Conservation (phyloP, 2,797 vertebrate genomes). For the Harpagifer antarcticus region DNA sequence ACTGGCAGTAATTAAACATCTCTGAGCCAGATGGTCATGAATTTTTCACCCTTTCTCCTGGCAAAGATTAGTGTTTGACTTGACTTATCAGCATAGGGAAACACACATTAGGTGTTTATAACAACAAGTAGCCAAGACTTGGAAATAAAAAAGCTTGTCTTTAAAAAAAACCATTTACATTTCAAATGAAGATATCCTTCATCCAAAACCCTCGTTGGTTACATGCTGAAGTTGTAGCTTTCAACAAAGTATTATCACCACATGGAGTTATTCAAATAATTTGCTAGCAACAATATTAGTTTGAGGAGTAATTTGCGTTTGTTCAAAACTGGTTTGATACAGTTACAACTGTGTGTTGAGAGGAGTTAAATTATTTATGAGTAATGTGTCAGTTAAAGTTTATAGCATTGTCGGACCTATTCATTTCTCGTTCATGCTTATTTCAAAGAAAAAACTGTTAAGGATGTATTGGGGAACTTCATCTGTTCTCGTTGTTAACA, state of each 20-base stretch:
- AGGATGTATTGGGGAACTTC: background rate
- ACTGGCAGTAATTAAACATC: constrained; percentile 49
- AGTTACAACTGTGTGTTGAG: background rate
- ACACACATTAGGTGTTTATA: constrained; percentile 22
- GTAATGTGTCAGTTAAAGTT: background rate
- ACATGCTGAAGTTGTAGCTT: background rate
- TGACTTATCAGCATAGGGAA: constrained; percentile 38
- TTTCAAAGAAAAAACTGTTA: background rate
- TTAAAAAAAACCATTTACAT: background rate
- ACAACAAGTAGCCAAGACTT: background rate
- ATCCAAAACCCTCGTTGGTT: no score
- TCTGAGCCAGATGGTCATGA: constrained; percentile 60
- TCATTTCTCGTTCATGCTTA: background rate
- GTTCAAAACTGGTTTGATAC: constrained; percentile 13
- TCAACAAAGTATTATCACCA: background rate
- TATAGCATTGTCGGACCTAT: background rate
- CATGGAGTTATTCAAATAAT: constrained; percentile 7
- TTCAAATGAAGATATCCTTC: background rate
- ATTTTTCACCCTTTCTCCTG: constrained; percentile 42
- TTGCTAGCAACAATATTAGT: constrained; percentile 9
- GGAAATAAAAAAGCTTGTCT: background rate
- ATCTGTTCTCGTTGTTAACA: no score
- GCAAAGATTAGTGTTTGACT: constrained; percentile 45
- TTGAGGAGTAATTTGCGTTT: constrained; percentile 23
- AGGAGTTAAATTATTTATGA: background rate